phyloP scores from a whole-genome alignment of 23 tunicate species.

The Clavelina lepadiformis region DNA sequence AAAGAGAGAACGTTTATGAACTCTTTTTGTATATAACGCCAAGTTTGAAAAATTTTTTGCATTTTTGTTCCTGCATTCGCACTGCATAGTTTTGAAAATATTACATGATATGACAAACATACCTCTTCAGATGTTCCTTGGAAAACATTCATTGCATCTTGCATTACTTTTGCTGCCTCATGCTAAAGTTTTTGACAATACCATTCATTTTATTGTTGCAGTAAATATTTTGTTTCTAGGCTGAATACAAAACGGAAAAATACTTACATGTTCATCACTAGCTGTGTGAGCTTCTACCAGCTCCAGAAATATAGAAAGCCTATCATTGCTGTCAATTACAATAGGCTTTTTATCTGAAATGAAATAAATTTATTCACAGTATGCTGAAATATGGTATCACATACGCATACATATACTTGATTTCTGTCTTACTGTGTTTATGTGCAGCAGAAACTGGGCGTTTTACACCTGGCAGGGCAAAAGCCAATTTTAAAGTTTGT shows the following conservation, averaged over 20 bases:
- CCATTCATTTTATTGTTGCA: conserved; percentile 5
- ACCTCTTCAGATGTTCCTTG: conserved; percentile 94
- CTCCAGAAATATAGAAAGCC: conserved; percentile 74
- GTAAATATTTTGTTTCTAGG: too few species aligned
- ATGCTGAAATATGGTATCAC: background rate
- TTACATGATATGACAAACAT: too few species aligned
- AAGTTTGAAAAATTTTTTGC: background rate
- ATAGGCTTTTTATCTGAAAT: background rate
- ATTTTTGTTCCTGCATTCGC: too few species aligned
- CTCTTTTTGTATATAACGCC: too few species aligned
- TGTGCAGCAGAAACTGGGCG: conserved; percentile 42
- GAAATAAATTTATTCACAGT: background rate
- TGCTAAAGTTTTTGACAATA: conserved; percentile 65
- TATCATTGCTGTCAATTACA: conserved; percentile 30
- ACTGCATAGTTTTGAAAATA: too few species aligned
- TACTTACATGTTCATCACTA: conserved; percentile 62
- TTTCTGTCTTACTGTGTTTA: conserved; percentile 25
- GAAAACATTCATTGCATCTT: conserved; percentile 83
- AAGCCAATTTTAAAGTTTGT: conserved; percentile 74
- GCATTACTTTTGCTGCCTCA: conserved; percentile 96
- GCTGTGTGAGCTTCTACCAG: conserved; percentile 64
- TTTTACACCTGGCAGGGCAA: conserved; percentile 81
- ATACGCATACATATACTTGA: background rate
- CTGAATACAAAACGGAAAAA: too few species aligned
- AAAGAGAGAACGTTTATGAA: too few species aligned